A percentile compares a stretch with the other conserved stretches of the same genome.
Evolutionary conservation across 2,888 invertebrate species (phyloP).

Genomic region (Eretmocerus hayati): DNA sequence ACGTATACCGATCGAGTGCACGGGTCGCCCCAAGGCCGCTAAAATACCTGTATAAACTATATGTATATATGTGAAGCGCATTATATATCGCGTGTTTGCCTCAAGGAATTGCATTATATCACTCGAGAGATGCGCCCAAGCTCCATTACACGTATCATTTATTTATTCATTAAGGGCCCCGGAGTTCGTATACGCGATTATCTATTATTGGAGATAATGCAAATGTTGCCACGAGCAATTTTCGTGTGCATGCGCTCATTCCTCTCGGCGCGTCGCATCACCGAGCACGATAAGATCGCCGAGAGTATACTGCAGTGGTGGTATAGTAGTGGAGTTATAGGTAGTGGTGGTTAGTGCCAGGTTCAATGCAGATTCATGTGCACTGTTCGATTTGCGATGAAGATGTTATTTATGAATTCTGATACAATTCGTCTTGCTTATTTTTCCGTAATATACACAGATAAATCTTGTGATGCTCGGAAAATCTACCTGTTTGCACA

Average conservation of each 20-base stretch:
- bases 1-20: not conserved
- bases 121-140: constrained; percentile 8
- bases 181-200: constrained; percentile 5
- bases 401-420: too few relatives aligned
- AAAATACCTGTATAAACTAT: not conserved
- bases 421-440: too few relatives aligned
- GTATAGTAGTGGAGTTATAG: too few relatives aligned
- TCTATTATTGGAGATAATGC: constrained; percentile 14
- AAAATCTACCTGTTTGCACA: too few relatives aligned
- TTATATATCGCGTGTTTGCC: not conserved
- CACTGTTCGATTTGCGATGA: too few relatives aligned
- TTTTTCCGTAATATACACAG: too few relatives aligned
- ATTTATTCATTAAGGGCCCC: constrained; percentile 14
- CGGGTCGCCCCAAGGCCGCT: not conserved
- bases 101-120: constrained; percentile 18
- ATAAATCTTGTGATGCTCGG: too few relatives aligned
- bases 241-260: not conserved
- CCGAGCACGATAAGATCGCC: not conserved
- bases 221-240: not conserved
- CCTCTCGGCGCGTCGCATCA: not conserved
- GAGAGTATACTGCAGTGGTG: not conserved
- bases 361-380: not conserved
- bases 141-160: constrained; percentile 17
- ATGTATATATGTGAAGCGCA: not conserved
- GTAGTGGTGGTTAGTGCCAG: too few relatives aligned